phyloP scores from a whole-genome alignment of 2,113 vertebrate genomes.

The Grammomys surdaster region DNA sequence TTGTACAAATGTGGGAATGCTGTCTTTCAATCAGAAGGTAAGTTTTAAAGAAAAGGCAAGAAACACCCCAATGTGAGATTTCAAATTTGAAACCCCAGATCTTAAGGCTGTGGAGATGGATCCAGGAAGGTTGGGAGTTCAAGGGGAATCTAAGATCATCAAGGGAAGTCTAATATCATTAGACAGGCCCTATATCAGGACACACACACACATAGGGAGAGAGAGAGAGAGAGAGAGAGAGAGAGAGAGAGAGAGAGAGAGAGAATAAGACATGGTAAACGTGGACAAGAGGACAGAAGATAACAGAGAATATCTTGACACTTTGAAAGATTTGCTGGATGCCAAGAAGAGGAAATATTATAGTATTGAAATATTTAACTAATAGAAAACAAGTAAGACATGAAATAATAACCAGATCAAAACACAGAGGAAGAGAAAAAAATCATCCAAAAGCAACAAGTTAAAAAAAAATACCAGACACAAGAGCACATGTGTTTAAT shows the following conservation, averaged over 20 bases:
- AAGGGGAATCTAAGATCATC: not conserved
- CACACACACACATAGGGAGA: too few relatives aligned
- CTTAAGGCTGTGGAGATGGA: not conserved
- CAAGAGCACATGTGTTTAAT: not conserved
- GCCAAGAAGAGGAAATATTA: not conserved
- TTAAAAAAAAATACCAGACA: not conserved
- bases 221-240: not conserved
- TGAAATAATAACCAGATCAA: not conserved
- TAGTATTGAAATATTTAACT: not conserved
- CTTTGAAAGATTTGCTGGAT: not conserved
- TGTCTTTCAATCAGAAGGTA: not conserved
- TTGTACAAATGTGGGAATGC: not conserved
- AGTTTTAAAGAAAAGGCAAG: not conserved
- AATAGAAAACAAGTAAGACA: not conserved
- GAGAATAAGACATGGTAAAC: too few relatives aligned
- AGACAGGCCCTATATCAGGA: not conserved
- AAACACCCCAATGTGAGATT: not conserved
- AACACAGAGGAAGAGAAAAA: not conserved
- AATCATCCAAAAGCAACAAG: not conserved
- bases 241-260: not conserved
- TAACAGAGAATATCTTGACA: not conserved
- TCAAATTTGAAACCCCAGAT: not conserved
- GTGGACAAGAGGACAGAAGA: not conserved
- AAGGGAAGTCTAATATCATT: too few relatives aligned
- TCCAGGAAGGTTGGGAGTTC: too few relatives aligned